Percentiles rank a stretch among this genome's conserved stretches.
Evolutionary conservation across 1,140 invertebrate species (phyloP).

Genomic region (Latrodectus geometricus): DNA sequence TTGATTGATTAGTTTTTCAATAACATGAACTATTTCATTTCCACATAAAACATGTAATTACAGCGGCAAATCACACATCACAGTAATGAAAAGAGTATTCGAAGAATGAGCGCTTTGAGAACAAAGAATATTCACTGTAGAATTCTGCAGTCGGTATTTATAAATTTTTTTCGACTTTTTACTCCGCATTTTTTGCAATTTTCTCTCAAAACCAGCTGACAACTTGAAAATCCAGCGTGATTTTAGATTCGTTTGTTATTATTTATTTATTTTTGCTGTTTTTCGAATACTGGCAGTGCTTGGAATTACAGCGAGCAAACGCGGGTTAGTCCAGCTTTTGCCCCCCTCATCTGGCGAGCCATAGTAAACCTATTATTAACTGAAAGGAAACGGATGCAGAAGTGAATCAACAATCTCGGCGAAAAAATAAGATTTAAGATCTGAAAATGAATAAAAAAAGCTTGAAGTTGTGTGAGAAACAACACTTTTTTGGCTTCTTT

Average conservation of each 20-base stretch:
- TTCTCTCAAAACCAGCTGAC: not conserved
- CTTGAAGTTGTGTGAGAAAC: too few species aligned
- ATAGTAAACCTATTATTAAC: slow-evolving; percentile 12
- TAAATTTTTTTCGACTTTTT: not conserved
- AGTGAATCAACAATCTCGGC: too few species aligned
- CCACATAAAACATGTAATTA: too few species aligned
- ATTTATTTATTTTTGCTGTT: not conserved
- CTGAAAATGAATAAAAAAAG: not conserved
- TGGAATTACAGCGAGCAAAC: not conserved
- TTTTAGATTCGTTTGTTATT: not conserved
- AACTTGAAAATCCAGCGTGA: not conserved
- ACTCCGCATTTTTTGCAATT: slow-evolving; percentile 10
- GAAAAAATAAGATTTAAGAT: not conserved
- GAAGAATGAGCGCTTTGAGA: not conserved
- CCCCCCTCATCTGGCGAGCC: not conserved
- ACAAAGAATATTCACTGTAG: slow-evolving; percentile 10
- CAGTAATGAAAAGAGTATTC: too few species aligned
- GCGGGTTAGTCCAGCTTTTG: not conserved
- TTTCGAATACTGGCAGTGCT: not conserved
- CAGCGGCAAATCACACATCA: too few species aligned
- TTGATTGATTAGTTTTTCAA: too few species aligned
- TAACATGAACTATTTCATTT: too few species aligned
- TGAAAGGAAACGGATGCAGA: not conserved
- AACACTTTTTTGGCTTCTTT: too few species aligned
- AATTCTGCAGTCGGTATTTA: not conserved